These are phyloP conservation scores for Eira barbara DNA, from an alignment of 2,113 vertebrate genomes.

Conservation along the genomic window DNA sequence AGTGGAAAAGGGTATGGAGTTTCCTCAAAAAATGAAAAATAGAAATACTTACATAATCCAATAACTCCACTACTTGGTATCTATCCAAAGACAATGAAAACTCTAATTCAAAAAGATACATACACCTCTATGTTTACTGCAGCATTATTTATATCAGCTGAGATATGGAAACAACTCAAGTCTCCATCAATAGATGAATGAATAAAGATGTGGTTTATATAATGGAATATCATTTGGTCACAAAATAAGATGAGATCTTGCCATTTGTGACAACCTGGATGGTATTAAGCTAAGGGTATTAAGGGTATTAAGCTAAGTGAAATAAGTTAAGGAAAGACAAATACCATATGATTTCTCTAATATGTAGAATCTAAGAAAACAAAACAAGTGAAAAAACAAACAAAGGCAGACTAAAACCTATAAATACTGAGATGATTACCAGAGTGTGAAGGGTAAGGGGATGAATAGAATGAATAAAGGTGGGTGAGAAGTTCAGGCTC, in stretches of 20 bases:
- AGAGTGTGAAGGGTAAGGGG: background rate
- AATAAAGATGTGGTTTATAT: background rate
- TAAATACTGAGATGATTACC: background rate
- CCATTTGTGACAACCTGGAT: background rate
- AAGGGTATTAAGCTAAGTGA: background rate
- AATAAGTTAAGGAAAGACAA: background rate
- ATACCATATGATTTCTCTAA: background rate
- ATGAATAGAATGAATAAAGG: background rate
- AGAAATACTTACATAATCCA: background rate
- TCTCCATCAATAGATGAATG: background rate
- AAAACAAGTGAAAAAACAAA: background rate
- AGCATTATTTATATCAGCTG: background rate
- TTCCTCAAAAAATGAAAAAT: background rate
- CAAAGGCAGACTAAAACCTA: background rate
- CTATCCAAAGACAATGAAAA: background rate
- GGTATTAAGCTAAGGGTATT: background rate
- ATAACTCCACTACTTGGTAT: background rate
- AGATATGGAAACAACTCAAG: background rate
- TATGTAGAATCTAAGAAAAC: background rate
- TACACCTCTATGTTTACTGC: background rate
- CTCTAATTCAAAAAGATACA: background rate
- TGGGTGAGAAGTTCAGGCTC: background rate
- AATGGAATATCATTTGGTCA: background rate
- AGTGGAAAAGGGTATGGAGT: background rate
- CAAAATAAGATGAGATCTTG: background rate